These are phyloP conservation scores for Sturnus vulgaris DNA, from an alignment of 2,113 vertebrate species.

Conservation along the genomic window DNA sequence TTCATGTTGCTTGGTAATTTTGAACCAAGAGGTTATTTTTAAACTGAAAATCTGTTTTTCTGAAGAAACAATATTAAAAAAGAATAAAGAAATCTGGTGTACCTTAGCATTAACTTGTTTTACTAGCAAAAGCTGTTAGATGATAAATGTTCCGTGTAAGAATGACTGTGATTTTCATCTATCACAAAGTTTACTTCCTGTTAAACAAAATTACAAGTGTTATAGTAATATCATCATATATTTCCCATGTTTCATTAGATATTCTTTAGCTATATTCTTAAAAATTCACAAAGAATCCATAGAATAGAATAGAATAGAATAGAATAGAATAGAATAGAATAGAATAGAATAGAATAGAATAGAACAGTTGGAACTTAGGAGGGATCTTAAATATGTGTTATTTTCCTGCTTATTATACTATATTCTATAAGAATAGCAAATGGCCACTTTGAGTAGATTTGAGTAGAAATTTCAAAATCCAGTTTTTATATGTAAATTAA, in stretches of 20 bases:
- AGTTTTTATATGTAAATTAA: background rate
- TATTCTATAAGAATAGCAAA: background rate
- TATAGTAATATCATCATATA: slow-evolving; percentile 36
- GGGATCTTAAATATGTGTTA: background rate
- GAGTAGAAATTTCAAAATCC: background rate
- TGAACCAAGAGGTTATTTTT: slow-evolving; percentile 22
- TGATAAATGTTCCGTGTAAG: slow-evolving; percentile 47
- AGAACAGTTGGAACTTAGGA: background rate
- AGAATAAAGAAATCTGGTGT: background rate
- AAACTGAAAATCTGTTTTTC: slow-evolving; percentile 23
- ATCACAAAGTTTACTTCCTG: background rate
- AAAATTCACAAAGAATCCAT: background rate
- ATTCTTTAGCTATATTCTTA: background rate
- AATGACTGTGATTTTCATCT: slow-evolving; percentile 49
- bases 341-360: background rate
- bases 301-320: no score
- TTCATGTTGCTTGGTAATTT: slow-evolving; percentile 16
- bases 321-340: background rate
- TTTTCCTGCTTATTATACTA: accelerated
- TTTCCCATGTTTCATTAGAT: slow-evolving; percentile 20
- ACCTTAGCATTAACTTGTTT: slow-evolving; percentile 51
- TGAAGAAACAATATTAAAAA: background rate
- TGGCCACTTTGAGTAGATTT: background rate
- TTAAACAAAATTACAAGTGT: slow-evolving; percentile 52
- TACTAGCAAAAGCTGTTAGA: slow-evolving; percentile 13